phyloP scores from a whole-genome alignment of 2,113 vertebrate species.

The Acinonyx jubatus region DNA sequence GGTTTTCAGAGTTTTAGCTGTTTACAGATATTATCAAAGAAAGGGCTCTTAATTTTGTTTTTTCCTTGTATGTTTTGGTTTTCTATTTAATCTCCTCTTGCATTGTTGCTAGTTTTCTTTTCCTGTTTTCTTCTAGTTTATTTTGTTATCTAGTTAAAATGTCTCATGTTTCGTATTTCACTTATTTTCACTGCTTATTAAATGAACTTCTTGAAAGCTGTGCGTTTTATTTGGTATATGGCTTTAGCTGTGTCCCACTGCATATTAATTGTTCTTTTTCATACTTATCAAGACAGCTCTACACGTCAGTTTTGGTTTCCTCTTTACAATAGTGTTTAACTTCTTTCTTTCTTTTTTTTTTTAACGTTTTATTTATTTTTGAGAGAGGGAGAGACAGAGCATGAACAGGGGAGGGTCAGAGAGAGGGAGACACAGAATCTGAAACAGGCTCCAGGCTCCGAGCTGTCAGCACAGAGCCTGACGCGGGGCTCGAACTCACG shows the following conservation, averaged over 20 bases:
- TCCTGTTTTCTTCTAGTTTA: background rate
- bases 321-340: slow-evolving; percentile 40
- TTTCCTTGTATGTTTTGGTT: background rate
- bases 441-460: no score
- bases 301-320: slow-evolving; percentile 17
- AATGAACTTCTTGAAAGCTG: slow-evolving; percentile 14
- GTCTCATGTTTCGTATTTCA: background rate
- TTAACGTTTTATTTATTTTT: no score
- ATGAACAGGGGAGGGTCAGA: no score
- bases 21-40: slow-evolving; percentile 47
- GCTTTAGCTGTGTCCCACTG: background rate
- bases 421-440: no score
- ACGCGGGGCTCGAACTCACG: no score
- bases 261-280: slow-evolving; percentile 5
- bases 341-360: background rate
- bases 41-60: slow-evolving; percentile 43
- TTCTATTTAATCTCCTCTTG: slow-evolving; percentile 21
- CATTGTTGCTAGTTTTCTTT: background rate
- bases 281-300: slow-evolving; percentile 1
- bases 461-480: no score
- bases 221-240: background rate
- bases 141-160: slow-evolving; percentile 33
- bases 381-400: no score
- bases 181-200: slow-evolving; percentile 25
- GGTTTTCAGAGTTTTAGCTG: background rate